Base-by-base conservation (phyloP, 2,797 vertebrate species). In the Spinus pinus region DNA sequence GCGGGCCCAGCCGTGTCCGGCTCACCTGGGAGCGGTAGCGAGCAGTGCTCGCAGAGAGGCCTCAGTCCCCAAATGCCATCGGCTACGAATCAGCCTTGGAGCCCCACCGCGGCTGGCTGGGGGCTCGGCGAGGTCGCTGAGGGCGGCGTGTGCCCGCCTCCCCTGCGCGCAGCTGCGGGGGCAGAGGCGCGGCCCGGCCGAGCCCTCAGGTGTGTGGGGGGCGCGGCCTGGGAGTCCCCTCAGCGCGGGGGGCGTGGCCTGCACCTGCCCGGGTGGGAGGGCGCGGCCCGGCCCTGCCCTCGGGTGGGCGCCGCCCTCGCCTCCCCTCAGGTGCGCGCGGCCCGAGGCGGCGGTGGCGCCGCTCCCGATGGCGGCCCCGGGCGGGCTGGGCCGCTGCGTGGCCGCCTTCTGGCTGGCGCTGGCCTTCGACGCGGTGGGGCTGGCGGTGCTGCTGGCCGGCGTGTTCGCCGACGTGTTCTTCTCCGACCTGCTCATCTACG, bases 401-500 rank as follows among this genome's bases (percentile, higher is more conserved):
- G 98, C 95, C 66, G 98, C 98, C 15, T 99, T 99, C 88, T 99
- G 99, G 98, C 97, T 99, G 75, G 99, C 98, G 1, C 98, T 99
- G 16, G 95, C 95, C 67, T 99, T 99, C 95, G 99, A 99, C 97
- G 81, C 96, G 2, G 77, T 98, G 89, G 99, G 99, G 1, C 78
- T 98, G 70, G 56, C 94, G 3, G 95, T 99, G 15, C 97, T 99
- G 21, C 96, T 99, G 37, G 39, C 97, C 3, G 99, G 99, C 1
- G 98, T 98, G 31, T 99, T 99, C 47, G 97, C 93, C 4, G 95
- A 98, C 93, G 94, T 98, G 4, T 97, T 98, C 47, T 99, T 98
- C 97, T 98, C 98, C 39, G 99, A 99, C 97, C 95, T 99, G 95
- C 98, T 99, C 42, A 98, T 99, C 90, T 99, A 99, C 94, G 98